Evolutionary conservation across 2,888 invertebrate species (phyloP), one percentile per base, ranked within the genome.

Genomic region (Siphlonurus alternatus): DNA sequence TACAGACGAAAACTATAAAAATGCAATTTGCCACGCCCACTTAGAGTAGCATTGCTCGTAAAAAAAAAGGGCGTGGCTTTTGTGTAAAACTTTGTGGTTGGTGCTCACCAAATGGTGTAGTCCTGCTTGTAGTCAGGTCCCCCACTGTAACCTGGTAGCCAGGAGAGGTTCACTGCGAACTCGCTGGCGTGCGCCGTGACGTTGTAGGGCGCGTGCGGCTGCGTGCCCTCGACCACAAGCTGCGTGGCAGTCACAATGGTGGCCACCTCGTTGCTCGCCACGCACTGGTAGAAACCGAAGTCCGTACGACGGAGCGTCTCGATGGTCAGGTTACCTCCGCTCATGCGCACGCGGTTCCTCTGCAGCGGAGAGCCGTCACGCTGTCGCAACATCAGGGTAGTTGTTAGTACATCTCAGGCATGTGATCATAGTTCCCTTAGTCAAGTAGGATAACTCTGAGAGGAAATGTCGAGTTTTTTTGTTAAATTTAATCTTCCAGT

Each of bases 151-250:
- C 94, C 96, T 15, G 97, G 95, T 75, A 93, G 81, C 96, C 97
- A 97, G 68, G 85, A 85, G 65, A 97, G 79, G 63, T 90, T 90
- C 66, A 95, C 94, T 67, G 91, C 86, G 76, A 93, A 94, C 77
- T 93, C 89, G 0, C 88, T 89, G 59, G 93, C 88, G 61, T 87
- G 86, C 53, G 92, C 94, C 24, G 92, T 88, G 66, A 97, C 85
- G 78, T 97, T 97, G 80, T 93, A 93, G 0, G 97, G 97, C 59
- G 97, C 95, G 78, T 97, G 96, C 19, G 96, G 96, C 73, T 95
- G 93, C 19, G 96, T 96, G 67, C 94, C 94, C 77, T 93, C 91
- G 69, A 93, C 89, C 70, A 93, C 90, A 66, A 93, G 79, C 74
- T 92, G 92, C 62, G 93, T 92, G 69, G 89, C 86, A 22, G 91